Percentiles rank a stretch among this genome's conserved stretches.
Conservation (phyloP, 2,113 vertebrate genomes). For the Chrysochloris asiatica region DNA sequence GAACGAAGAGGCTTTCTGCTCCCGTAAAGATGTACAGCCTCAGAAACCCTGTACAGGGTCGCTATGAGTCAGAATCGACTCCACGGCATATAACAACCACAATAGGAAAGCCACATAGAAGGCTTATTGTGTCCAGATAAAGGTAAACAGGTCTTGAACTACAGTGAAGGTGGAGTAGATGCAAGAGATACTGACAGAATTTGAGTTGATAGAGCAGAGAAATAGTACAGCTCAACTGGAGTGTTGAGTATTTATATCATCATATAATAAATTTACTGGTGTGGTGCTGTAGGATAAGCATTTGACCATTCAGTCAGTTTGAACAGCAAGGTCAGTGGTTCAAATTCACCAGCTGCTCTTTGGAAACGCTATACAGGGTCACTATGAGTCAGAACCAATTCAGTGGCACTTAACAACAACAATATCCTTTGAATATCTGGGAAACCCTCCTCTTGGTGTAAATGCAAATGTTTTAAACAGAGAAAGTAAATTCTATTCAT, state of each 20-base stretch:
- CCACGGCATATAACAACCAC: too few species aligned
- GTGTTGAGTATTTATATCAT: neutral
- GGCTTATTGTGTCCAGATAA: neutral
- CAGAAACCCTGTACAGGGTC: too few species aligned
- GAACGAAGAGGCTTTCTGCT: too few species aligned
- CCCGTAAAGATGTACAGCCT: too few species aligned
- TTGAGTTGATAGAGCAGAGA: neutral
- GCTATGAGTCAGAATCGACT: too few species aligned
- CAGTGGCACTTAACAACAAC: too few species aligned
- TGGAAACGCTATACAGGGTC: too few species aligned
- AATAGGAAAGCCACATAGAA: neutral
- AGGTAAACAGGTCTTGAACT: neutral
- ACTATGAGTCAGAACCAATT: too few species aligned
- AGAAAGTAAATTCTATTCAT: neutral
- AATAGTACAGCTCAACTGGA: neutral
- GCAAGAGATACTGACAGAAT: neutral
- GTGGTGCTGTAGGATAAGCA: too few species aligned
- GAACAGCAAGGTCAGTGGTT: too few species aligned
- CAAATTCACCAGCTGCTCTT: too few species aligned
- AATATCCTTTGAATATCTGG: neutral
- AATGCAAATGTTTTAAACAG: slow-evolving; percentile 24
- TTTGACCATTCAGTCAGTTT: too few species aligned
- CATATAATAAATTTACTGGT: neutral
- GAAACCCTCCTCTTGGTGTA: slow-evolving; percentile 18
- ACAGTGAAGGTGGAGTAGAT: neutral